Evolutionary conservation across 23 tunicate genomes (phyloP).

Genomic region (Clavelina lepadiformis): DNA sequence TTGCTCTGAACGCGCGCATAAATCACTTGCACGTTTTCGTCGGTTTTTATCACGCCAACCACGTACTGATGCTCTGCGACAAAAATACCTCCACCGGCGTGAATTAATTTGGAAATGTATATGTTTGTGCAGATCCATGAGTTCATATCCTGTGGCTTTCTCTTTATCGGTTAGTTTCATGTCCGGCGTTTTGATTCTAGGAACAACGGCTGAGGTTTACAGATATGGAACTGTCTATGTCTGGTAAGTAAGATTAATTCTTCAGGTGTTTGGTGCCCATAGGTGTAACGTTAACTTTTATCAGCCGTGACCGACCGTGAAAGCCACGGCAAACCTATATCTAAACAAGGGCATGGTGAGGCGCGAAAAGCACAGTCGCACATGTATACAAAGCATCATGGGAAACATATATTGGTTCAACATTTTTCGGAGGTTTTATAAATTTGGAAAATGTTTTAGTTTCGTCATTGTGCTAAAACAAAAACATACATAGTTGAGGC

Average conservation of each 20-base stretch:
- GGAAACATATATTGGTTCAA: too few species aligned
- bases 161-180: constrained; percentile 22
- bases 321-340: background rate
- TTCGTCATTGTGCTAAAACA: too few species aligned
- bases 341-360: background rate
- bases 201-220: constrained; percentile 26
- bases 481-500: too few species aligned
- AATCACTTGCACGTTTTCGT: too few species aligned
- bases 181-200: constrained; percentile 19
- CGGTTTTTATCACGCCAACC: too few species aligned
- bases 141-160: constrained; percentile 12
- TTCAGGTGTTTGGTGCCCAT: too few species aligned
- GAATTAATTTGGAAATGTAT: background rate
- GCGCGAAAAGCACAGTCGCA: too few species aligned
- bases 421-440: too few species aligned
- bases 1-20: too few species aligned
- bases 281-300: background rate
- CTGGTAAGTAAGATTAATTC: constrained; percentile 15
- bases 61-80: too few species aligned
- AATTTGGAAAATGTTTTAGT: too few species aligned
- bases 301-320: background rate
- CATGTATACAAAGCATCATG: too few species aligned
- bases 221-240: constrained; percentile 19
- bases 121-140: constrained; percentile 10
- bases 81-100: background rate